Evolutionary conservation across 2,797 vertebrate genomes (phyloP).

Genomic region (Falco concolor): DNA sequence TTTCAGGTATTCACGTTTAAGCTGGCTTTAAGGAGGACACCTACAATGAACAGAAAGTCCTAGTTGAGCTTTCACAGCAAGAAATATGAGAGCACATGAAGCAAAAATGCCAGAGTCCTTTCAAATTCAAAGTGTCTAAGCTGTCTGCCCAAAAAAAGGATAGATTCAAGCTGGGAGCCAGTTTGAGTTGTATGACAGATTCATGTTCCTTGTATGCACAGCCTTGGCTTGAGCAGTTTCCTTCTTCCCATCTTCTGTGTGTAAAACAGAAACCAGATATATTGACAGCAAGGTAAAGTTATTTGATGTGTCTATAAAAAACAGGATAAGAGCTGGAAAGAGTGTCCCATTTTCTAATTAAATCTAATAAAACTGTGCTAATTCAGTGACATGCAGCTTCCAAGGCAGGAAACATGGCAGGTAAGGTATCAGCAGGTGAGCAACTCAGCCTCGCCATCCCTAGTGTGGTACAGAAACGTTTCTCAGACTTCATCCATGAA

Average conservation of each 20-base stretch:
- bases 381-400: not conserved
- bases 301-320: not conserved
- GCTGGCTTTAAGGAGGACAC: not conserved
- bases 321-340: not conserved
- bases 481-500: not conserved
- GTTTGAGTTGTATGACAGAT: not conserved
- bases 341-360: not conserved
- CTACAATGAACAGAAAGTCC: not conserved
- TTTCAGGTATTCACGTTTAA: not conserved
- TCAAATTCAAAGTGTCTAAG: not conserved
- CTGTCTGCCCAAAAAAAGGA: not conserved
- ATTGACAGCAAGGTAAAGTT: not conserved
- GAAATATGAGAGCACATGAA: not conserved
- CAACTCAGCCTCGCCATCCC: not conserved
- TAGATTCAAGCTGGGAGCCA: not conserved
- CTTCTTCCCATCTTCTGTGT: not conserved
- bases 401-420: not conserved
- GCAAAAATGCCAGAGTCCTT: not conserved
- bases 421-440: not conserved
- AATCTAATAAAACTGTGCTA: not conserved
- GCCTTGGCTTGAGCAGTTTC: not conserved
- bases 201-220: not conserved
- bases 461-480: accelerated
- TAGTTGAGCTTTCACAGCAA: not conserved
- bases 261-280: not conserved